Percentiles rank a stretch among this genome's conserved stretches.
phyloP scores from a whole-genome alignment of 2,888 invertebrate species.

The Zonitis immaculata region DNA sequence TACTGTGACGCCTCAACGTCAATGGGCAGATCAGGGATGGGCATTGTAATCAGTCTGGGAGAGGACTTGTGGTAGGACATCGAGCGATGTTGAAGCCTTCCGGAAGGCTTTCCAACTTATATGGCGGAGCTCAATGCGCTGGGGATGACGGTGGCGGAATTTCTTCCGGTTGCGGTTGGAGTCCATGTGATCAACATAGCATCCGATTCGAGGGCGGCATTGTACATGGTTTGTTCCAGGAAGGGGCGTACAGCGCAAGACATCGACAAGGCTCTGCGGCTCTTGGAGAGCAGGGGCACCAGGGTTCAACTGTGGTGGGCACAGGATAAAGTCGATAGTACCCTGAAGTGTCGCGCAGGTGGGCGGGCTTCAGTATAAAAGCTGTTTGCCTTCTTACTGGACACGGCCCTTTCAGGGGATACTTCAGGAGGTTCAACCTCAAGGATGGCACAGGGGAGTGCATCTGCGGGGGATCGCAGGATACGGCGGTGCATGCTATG shows the following conservation, averaged over 20 bases:
- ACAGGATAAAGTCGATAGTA: neutral
- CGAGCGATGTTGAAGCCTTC: too few relatives aligned
- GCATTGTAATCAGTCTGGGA: too few relatives aligned
- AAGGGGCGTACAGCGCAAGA: conserved; percentile 5
- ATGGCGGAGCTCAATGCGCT: conserved; percentile 13
- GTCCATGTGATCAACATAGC: neutral
- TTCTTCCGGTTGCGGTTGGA: neutral
- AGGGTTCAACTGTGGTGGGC: conserved; percentile 11
- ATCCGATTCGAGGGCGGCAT: conserved; percentile 12
- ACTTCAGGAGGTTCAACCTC: conserved; percentile 7
- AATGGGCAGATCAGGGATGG: too few relatives aligned
- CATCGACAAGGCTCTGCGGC: neutral
- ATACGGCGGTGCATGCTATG: conserved; percentile 7
- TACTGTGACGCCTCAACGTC: too few relatives aligned
- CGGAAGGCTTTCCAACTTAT: conserved; percentile 7
- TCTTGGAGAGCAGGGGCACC: neutral
- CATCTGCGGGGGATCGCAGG: conserved; percentile 5
- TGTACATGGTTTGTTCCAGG: conserved; percentile 4
- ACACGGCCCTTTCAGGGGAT: conserved; percentile 8
- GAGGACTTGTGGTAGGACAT: too few relatives aligned
- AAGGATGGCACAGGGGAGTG: neutral
- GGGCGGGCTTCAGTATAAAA: neutral
- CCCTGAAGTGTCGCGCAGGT: neutral
- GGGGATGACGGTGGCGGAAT: neutral
- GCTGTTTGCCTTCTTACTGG: conserved; percentile 8